Percentiles rank a stretch among this genome's conserved stretches.
phyloP scores from a whole-genome alignment of 2,888 invertebrate genomes.

The Drosophila helvetica region DNA sequence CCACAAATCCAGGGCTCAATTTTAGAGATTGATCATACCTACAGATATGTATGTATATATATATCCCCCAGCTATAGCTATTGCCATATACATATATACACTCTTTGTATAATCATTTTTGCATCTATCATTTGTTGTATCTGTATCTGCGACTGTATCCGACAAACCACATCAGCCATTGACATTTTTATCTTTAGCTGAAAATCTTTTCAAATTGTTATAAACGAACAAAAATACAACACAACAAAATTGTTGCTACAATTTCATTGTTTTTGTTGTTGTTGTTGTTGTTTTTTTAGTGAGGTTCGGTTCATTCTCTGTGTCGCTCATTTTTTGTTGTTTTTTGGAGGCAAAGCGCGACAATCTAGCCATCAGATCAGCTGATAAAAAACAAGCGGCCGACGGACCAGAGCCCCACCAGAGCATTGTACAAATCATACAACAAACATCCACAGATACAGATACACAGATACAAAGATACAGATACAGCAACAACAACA shows the following conservation, averaged over 20 bases:
- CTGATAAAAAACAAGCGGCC: slow-evolving; percentile 62
- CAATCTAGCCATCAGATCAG: slow-evolving; percentile 79
- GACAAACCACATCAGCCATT: slow-evolving; percentile 78
- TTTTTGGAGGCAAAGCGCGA: slow-evolving; percentile 77
- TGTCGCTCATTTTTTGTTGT: background rate
- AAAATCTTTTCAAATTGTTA: slow-evolving; percentile 79
- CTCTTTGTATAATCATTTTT: background rate
- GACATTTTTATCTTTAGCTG: slow-evolving; percentile 77
- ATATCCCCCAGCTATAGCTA: slow-evolving; percentile 3
- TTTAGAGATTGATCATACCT: slow-evolving; percentile 39
- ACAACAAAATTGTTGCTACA: slow-evolving; percentile 58
- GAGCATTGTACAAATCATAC: slow-evolving; percentile 75
- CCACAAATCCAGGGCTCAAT: slow-evolving; percentile 30
- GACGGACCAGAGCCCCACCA: slow-evolving; percentile 18
- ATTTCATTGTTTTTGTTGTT: slow-evolving; percentile 54
- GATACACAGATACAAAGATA: slow-evolving; percentile 21
- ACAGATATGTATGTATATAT: slow-evolving; percentile 11
- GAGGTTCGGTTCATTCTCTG: slow-evolving; percentile 77
- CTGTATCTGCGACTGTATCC: slow-evolving; percentile 52
- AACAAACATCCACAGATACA: slow-evolving; percentile 54
- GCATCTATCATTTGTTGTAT: slow-evolving; percentile 10
- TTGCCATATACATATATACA: slow-evolving; percentile 32
- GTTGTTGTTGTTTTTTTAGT: slow-evolving; percentile 60
- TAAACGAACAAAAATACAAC: slow-evolving; percentile 64
- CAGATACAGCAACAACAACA: slow-evolving; percentile 28